Conservation (phyloP, 2,113 vertebrate genomes). For the Stigmatopora argus region DNA sequence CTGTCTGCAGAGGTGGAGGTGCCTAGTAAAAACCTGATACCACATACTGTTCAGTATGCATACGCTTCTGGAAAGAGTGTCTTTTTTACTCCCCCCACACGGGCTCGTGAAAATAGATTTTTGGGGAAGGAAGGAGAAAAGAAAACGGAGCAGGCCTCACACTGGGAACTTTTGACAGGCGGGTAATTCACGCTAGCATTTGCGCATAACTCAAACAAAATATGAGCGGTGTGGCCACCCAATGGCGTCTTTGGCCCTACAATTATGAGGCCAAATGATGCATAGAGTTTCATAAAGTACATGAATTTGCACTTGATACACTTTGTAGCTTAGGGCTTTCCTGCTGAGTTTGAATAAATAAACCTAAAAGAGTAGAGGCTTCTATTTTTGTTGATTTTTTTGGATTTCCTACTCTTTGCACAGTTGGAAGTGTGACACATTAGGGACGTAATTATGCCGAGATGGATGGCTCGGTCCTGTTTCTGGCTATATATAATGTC, state of each 20-base stretch:
- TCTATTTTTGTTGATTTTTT: slow-evolving; percentile 12
- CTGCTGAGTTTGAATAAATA: slow-evolving; percentile 25
- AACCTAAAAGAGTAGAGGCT: slow-evolving; percentile 44
- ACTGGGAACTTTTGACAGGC: not conserved
- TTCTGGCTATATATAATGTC: not conserved
- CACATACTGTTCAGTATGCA: slow-evolving; percentile 20
- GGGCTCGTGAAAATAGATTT: slow-evolving; percentile 19
- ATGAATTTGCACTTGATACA: not conserved
- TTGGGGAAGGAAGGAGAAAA: slow-evolving; percentile 5
- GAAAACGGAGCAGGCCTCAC: not conserved
- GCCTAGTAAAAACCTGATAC: slow-evolving; percentile 14
- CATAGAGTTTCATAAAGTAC: not conserved
- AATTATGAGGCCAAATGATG: not conserved
- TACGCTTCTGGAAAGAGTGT: slow-evolving; percentile 6
- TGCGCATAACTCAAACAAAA: slow-evolving; percentile 1
- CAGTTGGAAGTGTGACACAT: slow-evolving; percentile 45
- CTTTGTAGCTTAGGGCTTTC: slow-evolving; percentile 23
- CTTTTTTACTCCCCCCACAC: not conserved
- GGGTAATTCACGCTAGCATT: slow-evolving; percentile 1
- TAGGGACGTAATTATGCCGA: slow-evolving; percentile 53
- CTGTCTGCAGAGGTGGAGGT: slow-evolving; percentile 30
- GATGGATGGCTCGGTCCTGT: slow-evolving; percentile 58
- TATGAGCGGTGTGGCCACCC: not conserved
- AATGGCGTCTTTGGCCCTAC: not conserved
- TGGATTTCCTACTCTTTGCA: slow-evolving; percentile 1